These are phyloP conservation scores for Sciurus carolinensis DNA, from an alignment of 2,797 vertebrate species.

Conservation along the genomic window DNA sequence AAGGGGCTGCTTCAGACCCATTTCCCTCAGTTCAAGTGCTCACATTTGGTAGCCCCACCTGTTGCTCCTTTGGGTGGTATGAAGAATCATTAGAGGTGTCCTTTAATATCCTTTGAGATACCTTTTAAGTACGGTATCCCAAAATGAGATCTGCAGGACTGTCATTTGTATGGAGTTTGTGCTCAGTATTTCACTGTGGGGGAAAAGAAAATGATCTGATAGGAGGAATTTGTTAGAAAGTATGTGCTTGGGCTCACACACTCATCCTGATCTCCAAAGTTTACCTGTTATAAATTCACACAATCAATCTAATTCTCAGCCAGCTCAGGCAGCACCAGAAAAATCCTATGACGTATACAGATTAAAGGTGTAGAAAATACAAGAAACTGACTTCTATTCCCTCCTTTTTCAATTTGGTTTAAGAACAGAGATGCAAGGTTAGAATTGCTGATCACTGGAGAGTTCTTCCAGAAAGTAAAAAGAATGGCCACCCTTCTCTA, in stretches of 20 bases:
- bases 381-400: neutral
- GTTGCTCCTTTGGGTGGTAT: neutral
- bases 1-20: neutral
- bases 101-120: neutral
- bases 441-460: conserved; percentile 52
- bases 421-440: neutral
- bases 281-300: neutral
- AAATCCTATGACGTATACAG: neutral
- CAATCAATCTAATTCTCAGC: neutral
- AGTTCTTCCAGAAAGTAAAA: conserved; percentile 56
- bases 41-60: neutral
- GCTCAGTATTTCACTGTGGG: neutral
- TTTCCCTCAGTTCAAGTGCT: neutral
- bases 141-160: neutral
- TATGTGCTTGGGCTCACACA: neutral
- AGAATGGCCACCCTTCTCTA: neutral
- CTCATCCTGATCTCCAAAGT: neutral
- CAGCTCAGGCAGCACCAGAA: neutral
- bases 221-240: conserved; percentile 45
- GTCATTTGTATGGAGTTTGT: neutral
- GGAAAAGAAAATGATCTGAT: neutral
- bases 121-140: neutral
- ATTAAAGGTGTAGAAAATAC: neutral
- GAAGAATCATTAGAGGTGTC: neutral
- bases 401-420: neutral